phyloP scores from a whole-genome alignment of 2,113 vertebrate species.

The Sclerurus mexicanus region DNA sequence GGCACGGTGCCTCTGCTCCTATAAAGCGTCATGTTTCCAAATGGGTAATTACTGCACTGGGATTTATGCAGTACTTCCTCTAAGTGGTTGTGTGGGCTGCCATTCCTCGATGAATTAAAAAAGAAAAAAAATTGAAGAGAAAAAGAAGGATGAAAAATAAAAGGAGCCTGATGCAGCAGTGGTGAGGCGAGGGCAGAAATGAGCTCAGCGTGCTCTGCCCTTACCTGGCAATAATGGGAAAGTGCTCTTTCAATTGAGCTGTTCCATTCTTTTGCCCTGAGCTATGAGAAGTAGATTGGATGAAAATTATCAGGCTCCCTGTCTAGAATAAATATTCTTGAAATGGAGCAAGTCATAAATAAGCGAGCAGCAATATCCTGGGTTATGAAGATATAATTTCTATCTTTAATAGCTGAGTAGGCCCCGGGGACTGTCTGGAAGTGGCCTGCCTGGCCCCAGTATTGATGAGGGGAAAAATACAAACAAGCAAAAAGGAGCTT shows the following conservation, averaged over 20 bases:
- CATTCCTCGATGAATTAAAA: neutral
- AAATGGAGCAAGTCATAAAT: conserved; percentile 91
- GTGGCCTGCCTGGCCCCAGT: conserved; percentile 82
- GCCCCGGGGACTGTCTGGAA: conserved; percentile 82
- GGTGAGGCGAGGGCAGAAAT: conserved; percentile 63
- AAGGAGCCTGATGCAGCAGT: neutral
- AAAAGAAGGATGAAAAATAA: neutral
- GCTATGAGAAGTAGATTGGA: conserved; percentile 83
- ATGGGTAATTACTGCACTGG: conserved; percentile 65
- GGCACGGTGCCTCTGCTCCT: conserved; percentile 32
- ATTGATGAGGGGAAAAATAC: conserved; percentile 73
- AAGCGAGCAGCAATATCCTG: conserved; percentile 94
- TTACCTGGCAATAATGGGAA: conserved; percentile 82
- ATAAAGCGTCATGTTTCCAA: conserved; percentile 62
- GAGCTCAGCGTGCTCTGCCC: conserved; percentile 70
- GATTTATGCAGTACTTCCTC: conserved; percentile 55
- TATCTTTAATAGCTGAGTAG: conserved; percentile 88
- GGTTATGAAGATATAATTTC: conserved; percentile 96
- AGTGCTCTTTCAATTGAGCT: conserved; percentile 80
- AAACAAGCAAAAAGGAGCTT: conserved; percentile 52
- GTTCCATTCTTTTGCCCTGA: conserved; percentile 75
- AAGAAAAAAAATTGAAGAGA: neutral
- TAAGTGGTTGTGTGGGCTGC: conserved; percentile 22
- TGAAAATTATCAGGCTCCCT: conserved; percentile 83
- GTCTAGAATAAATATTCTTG: conserved; percentile 84